A percentile compares a stretch with the other conserved stretches of the same genome.
Evolutionary conservation across 2,797 vertebrate genomes (phyloP).

Genomic region (Pristis pectinata): DNA sequence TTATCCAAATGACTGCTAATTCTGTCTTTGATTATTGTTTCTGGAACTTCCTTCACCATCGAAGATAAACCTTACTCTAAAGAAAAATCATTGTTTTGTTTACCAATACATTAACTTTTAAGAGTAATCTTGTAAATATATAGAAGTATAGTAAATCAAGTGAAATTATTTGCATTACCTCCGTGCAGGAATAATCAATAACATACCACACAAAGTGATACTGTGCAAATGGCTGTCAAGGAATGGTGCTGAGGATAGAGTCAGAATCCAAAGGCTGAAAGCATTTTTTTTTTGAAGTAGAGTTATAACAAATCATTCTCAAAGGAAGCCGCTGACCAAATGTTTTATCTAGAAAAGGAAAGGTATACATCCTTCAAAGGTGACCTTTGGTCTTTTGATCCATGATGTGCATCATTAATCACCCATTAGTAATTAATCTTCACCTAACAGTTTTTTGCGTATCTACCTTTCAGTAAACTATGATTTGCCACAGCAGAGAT

Average conservation of each 20-base stretch:
- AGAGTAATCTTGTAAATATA: neutral
- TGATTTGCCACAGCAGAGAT: neutral
- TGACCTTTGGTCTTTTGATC: neutral
- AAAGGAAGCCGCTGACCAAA: neutral
- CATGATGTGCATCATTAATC: neutral
- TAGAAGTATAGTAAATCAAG: too few relatives aligned
- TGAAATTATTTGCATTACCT: neutral
- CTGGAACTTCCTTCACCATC: too few relatives aligned
- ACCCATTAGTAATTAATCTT: neutral
- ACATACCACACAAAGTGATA: neutral
- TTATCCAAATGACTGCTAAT: too few relatives aligned
- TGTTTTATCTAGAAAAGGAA: neutral
- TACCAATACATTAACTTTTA: neutral
- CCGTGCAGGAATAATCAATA: neutral
- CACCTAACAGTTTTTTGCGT: neutral
- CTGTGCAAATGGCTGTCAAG: neutral
- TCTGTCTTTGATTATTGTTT: too few relatives aligned
- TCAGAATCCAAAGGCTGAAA: neutral
- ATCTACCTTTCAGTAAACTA: neutral
- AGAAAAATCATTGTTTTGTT: neutral
- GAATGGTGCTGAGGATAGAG: neutral
- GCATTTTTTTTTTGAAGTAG: neutral
- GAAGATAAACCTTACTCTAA: too few relatives aligned
- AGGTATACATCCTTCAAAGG: neutral
- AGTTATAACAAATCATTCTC: neutral